A percentile compares a stretch with the other conserved stretches of the same genome.
Conservation (phyloP, 1,140 invertebrate species). For the Xylocopa sonorina region DNA sequence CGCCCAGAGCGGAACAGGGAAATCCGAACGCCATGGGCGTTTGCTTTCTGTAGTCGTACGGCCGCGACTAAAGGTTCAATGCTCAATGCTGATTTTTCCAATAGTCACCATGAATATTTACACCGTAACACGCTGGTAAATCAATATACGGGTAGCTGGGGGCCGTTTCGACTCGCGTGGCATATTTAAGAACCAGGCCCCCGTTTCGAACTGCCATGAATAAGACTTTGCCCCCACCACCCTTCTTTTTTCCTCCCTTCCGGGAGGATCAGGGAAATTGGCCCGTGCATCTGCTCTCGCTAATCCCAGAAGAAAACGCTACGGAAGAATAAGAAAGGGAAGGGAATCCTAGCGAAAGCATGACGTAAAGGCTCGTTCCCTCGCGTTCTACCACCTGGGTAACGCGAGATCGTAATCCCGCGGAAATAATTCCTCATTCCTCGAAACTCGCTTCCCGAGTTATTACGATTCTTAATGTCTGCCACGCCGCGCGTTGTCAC, state of each 20-base stretch:
- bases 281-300: slow-evolving; percentile 53
- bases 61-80: slow-evolving; percentile 41
- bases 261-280: slow-evolving; percentile 46
- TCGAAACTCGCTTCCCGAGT: background rate
- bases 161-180: slow-evolving; percentile 30
- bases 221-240: slow-evolving; percentile 5
- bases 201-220: slow-evolving; percentile 9
- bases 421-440: slow-evolving; percentile 18
- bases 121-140: slow-evolving; percentile 65
- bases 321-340: slow-evolving; percentile 31
- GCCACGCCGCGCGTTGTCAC: too few species aligned
- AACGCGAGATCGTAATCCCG: slow-evolving; percentile 42
- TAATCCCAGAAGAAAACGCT: slow-evolving; percentile 62
- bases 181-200: slow-evolving; percentile 25
- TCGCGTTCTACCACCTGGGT: slow-evolving; percentile 39
- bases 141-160: slow-evolving; percentile 72
- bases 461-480: background rate
- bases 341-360: slow-evolving; percentile 39
- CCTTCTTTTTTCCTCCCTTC: background rate
- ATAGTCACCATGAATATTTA: slow-evolving; percentile 79
- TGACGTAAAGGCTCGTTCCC: slow-evolving; percentile 53
- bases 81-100: slow-evolving; percentile 68
- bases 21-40: background rate
- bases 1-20: slow-evolving; percentile 23
- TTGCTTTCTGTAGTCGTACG: slow-evolving; percentile 11